Percentiles rank a stretch among this genome's conserved stretches.
Conservation (phyloP, 2,797 vertebrate genomes). For the Euthynnus affinis region DNA sequence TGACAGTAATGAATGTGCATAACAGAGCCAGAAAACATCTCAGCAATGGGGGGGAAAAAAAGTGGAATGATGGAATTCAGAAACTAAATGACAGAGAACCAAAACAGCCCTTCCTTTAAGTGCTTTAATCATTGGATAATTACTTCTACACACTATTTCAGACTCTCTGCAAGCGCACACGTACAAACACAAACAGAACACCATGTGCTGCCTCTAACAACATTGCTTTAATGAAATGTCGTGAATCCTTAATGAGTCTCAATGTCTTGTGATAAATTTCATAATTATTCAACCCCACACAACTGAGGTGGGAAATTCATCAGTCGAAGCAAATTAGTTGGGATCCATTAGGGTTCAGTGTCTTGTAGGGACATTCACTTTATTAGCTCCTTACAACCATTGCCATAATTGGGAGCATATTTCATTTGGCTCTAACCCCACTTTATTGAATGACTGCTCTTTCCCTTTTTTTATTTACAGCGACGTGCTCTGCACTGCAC, state of each 20-base stretch:
- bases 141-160: constrained; percentile 72
- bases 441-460: constrained; percentile 93
- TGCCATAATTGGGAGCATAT: constrained; percentile 99
- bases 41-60: neutral
- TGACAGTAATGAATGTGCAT: constrained; percentile 64
- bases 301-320: constrained; percentile 93
- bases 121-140: constrained; percentile 81
- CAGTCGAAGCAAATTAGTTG: constrained; percentile 98
- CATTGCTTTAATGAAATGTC: constrained; percentile 88
- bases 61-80: constrained; percentile 57
- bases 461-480: constrained; percentile 93
- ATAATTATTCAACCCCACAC: constrained; percentile 95
- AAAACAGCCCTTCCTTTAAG: constrained; percentile 71
- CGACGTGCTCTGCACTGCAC: constrained; percentile 75
- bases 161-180: constrained; percentile 70
- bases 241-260: constrained; percentile 91
- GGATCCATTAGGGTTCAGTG: constrained; percentile 97
- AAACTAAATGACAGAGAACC: constrained; percentile 67
- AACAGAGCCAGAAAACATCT: constrained; percentile 54
- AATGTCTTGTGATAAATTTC: constrained; percentile 94
- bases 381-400: constrained; percentile 99
- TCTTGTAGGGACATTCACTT: constrained; percentile 97
- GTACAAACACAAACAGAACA: constrained; percentile 83
- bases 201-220: constrained; percentile 86
- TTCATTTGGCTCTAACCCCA: constrained; percentile 93